Conservation (phyloP, 35 echinoderm and acorn worm genomes). For the Heliocidaris erythrogramma region DNA sequence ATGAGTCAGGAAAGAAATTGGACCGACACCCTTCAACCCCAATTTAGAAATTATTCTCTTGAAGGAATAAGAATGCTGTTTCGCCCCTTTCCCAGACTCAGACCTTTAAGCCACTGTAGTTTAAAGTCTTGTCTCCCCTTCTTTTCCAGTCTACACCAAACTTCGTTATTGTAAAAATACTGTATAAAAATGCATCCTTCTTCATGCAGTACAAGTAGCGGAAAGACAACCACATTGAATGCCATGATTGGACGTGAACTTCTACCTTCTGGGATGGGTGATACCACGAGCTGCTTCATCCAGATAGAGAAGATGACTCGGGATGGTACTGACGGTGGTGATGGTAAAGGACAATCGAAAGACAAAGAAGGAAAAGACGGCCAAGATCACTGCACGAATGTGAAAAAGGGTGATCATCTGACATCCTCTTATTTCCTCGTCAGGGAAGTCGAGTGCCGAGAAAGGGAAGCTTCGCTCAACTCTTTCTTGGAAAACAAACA, state of each 20-base stretch:
- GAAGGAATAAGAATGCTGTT: neutral
- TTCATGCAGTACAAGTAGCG: neutral
- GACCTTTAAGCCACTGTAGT: neutral
- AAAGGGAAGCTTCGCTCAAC: constrained; percentile 4
- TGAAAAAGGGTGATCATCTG: neutral
- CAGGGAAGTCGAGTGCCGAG: neutral
- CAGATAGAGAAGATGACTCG: constrained; percentile 18
- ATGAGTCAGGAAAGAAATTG: no score
- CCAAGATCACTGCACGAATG: neutral
- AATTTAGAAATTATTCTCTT: neutral
- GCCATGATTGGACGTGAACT: constrained; percentile 8
- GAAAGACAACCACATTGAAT: constrained; percentile 19
- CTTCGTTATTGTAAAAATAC: neutral
- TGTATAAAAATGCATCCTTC: neutral
- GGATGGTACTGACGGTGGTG: neutral
- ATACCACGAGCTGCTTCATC: constrained; percentile 29
- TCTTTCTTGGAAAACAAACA: neutral
- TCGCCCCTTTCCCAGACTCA: neutral
- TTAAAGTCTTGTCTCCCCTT: neutral
- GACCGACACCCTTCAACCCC: no score
- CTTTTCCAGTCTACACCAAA: neutral
- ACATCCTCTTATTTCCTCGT: neutral
- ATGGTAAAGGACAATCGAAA: neutral
- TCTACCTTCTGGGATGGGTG: constrained; percentile 30
- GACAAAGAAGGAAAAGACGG: neutral